Percentiles rank a stretch among this genome's conserved stretches.
These are phyloP conservation scores for Smittia aterrima DNA, from an alignment of 2,888 invertebrate species.

Conservation along the genomic window DNA sequence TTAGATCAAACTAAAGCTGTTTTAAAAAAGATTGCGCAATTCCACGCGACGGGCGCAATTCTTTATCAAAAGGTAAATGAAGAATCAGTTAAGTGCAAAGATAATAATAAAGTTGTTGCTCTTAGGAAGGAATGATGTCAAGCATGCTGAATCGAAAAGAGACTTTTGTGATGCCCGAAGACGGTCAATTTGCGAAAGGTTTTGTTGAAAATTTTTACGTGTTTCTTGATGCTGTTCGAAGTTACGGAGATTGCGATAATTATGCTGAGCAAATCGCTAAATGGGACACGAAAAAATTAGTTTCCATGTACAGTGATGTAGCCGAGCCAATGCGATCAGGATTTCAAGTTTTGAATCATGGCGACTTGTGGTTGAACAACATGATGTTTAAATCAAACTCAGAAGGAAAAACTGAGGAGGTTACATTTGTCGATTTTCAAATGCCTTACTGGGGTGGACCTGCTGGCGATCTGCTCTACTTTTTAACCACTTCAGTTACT, in stretches of 20 bases:
- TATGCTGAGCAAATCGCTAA: not conserved
- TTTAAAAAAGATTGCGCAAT: constrained; percentile 32
- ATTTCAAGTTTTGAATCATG: constrained; percentile 43
- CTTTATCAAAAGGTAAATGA: constrained; percentile 10
- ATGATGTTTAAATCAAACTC: constrained; percentile 43
- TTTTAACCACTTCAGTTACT: constrained; percentile 35
- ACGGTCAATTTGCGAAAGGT: no score
- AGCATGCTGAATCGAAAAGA: not conserved
- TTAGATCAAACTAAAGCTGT: constrained; percentile 14
- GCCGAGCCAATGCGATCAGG: constrained; percentile 28
- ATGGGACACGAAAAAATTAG: no score
- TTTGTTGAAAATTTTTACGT: no score
- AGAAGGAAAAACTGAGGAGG: constrained; percentile 39
- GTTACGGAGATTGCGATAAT: constrained; percentile 10
- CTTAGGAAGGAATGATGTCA: constrained; percentile 21
- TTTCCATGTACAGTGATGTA: no score
- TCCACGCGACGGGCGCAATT: constrained; percentile 30
- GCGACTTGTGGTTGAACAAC: constrained; percentile 43
- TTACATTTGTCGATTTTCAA: constrained; percentile 19
- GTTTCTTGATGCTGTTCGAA: no score
- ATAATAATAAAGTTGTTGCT: no score
- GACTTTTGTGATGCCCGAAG: no score
- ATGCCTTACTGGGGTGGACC: constrained; percentile 42
- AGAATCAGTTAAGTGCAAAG: no score
- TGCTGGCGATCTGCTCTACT: constrained; percentile 42